Percentiles rank a stretch among this genome's conserved stretches.
phyloP scores from a whole-genome alignment of 1,140 invertebrate species.

The Trichonephila clavata region DNA sequence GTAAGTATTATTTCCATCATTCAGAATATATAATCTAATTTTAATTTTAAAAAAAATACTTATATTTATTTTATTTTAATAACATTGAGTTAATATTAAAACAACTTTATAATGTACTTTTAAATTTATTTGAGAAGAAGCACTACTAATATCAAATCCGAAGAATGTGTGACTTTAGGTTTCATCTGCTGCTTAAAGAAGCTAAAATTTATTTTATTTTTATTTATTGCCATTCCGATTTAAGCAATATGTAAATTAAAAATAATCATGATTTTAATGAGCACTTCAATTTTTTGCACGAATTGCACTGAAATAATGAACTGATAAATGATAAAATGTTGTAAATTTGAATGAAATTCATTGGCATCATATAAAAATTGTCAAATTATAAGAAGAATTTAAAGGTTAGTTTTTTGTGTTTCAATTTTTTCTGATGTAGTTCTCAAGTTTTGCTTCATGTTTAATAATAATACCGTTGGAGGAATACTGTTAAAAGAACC shows the following conservation, averaged over 20 bases:
- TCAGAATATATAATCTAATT: too few relatives aligned
- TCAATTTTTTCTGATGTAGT: neutral
- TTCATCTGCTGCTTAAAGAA: too few relatives aligned
- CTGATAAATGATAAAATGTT: neutral
- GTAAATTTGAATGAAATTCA: neutral
- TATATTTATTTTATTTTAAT: neutral
- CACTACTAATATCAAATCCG: too few relatives aligned
- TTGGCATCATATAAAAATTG: conserved; percentile 19
- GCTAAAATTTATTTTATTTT: neutral
- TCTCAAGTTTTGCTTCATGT: neutral
- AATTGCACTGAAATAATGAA: too few relatives aligned
- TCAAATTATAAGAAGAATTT: neutral
- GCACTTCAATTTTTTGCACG: neutral
- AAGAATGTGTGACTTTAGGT: too few relatives aligned
- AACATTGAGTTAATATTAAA: too few relatives aligned
- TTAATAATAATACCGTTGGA: neutral
- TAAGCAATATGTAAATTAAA: neutral
- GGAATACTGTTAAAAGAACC: neutral
- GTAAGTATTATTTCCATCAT: conserved; percentile 81
- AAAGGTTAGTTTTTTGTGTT: neutral
- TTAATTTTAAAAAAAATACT: too few relatives aligned
- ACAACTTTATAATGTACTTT: too few relatives aligned
- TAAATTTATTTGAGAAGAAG: too few relatives aligned
- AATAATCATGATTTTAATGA: neutral
- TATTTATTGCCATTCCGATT: neutral